Percentiles rank a stretch among this genome's conserved stretches.
phyloP scores from a whole-genome alignment of 2,888 invertebrate species.

The Isotomurus palustris region DNA sequence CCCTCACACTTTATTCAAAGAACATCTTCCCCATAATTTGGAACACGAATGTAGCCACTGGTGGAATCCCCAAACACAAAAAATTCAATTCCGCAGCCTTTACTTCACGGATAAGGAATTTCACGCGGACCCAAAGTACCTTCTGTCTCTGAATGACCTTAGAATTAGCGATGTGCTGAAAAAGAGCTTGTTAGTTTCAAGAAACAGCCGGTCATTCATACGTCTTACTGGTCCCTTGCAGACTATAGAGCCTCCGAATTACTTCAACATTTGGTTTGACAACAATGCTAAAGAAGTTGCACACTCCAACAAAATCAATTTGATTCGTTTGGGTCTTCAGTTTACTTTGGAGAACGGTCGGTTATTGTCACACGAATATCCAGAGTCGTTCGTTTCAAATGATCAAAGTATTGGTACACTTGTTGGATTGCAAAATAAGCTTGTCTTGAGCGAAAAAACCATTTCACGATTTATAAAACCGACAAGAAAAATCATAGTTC shows the following conservation, averaged over 20 bases:
- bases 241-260: neutral
- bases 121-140: neutral
- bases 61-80: constrained; percentile 7
- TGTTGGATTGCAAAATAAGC: neutral
- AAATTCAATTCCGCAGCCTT: neutral
- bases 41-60: constrained; percentile 23
- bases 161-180: neutral
- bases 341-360: neutral
- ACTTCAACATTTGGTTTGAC: neutral
- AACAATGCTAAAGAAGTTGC: too few relatives aligned
- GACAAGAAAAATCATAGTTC: neutral
- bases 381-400: neutral
- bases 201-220: neutral
- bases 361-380: neutral
- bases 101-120: neutral
- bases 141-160: neutral
- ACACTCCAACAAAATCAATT: neutral
- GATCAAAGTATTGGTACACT: constrained; percentile 1
- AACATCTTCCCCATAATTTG: constrained; percentile 4
- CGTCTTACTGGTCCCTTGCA: neutral
- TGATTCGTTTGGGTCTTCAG: neutral
- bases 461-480: too few relatives aligned
- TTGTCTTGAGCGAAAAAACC: neutral
- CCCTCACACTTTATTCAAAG: neutral
- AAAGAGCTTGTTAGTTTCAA: neutral